Conservation (phyloP, 2,113 vertebrate genomes). For the Microcebus griseorufus region DNA sequence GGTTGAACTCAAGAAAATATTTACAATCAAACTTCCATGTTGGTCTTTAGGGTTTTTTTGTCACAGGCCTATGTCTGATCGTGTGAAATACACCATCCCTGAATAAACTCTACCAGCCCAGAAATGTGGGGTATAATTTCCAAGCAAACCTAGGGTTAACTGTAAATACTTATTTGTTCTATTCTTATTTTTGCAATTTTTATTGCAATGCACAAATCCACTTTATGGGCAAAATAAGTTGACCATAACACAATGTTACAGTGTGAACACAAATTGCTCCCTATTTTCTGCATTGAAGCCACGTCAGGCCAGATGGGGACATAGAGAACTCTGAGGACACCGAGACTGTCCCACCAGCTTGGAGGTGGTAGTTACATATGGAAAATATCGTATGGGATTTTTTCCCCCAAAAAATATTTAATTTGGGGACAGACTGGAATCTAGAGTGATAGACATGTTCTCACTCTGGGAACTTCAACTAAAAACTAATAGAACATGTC, state of each 20-base stretch:
- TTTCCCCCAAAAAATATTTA: background rate
- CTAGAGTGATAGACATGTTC: background rate
- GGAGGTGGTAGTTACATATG: background rate
- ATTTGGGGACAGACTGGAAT: background rate
- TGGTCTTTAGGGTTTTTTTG: background rate
- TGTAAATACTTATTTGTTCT: constrained; percentile 13
- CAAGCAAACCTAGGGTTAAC: background rate
- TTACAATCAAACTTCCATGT: background rate
- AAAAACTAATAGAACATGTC: background rate
- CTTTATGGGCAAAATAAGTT: background rate
- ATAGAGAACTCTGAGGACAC: background rate
- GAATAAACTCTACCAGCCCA: background rate
- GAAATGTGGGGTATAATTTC: background rate
- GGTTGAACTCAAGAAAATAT: no score
- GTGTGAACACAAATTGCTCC: background rate
- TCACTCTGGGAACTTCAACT: background rate
- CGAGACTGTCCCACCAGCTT: background rate
- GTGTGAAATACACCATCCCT: background rate
- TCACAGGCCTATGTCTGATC: background rate
- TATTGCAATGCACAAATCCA: background rate
- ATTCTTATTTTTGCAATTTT: background rate
- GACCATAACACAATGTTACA: background rate
- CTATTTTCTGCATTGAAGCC: background rate
- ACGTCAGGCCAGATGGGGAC: background rate
- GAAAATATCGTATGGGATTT: background rate